Percentiles rank a stretch among this genome's conserved stretches.
These are phyloP conservation scores for Diplazon laetatorius DNA, from an alignment of 2,888 invertebrate species.

Conservation along the genomic window DNA sequence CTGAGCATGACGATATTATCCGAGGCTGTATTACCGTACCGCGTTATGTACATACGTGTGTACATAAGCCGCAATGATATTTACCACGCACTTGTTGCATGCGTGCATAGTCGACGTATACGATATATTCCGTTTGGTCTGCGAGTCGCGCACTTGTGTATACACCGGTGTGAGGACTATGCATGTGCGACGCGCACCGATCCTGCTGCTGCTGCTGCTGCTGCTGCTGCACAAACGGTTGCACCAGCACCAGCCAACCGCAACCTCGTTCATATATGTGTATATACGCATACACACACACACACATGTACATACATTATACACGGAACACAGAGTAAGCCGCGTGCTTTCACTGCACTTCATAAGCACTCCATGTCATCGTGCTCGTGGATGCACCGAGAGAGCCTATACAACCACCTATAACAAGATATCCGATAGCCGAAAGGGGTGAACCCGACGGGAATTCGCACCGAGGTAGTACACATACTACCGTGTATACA, in stretches of 20 bases:
- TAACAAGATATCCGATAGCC: slow-evolving; percentile 78
- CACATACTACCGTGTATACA: slow-evolving; percentile 53
- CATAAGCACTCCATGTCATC: slow-evolving; percentile 81
- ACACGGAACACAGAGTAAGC: slow-evolving; percentile 18
- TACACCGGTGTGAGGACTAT: slow-evolving; percentile 56
- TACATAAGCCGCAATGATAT: slow-evolving; percentile 75
- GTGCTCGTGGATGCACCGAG: slow-evolving; percentile 53
- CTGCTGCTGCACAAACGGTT: slow-evolving; percentile 22
- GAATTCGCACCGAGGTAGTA: slow-evolving; percentile 71
- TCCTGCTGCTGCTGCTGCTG: slow-evolving; percentile 61
- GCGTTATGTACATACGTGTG: slow-evolving; percentile 21
- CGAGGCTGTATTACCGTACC: slow-evolving; percentile 38
- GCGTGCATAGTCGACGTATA: slow-evolving; percentile 71
- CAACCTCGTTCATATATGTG: slow-evolving; percentile 70
- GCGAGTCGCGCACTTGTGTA: slow-evolving; percentile 66
- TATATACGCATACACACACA: too few relatives aligned
- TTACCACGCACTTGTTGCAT: slow-evolving; percentile 81
- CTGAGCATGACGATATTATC: slow-evolving; percentile 80
- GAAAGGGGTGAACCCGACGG: slow-evolving; percentile 66
- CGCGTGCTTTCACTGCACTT: slow-evolving; percentile 80
- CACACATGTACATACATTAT: too few relatives aligned
- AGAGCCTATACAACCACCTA: slow-evolving; percentile 74
- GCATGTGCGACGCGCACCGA: background rate
- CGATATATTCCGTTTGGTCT: slow-evolving; percentile 26
- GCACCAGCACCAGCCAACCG: background rate